Conservation (phyloP, 2,113 vertebrate species). For the Dromaius novaehollandiae region DNA sequence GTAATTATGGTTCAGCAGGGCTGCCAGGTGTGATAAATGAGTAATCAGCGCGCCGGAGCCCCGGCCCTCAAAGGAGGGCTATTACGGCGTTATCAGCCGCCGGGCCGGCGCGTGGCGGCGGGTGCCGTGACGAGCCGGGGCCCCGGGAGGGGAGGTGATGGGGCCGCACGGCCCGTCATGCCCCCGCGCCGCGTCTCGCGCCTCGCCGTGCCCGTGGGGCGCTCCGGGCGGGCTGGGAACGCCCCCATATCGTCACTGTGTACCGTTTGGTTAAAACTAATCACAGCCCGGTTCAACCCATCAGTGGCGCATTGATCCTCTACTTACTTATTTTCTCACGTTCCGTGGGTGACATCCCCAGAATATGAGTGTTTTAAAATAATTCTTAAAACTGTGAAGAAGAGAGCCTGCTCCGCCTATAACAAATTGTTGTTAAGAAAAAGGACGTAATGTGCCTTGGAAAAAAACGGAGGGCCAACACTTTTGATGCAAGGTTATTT, state of each 20-base stretch:
- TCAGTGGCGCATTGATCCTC: not conserved
- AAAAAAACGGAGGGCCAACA: not conserved
- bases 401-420: not conserved
- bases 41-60: constrained; percentile 97
- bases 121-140: not conserved
- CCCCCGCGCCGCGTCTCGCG: no score
- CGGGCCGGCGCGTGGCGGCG: constrained; percentile 79
- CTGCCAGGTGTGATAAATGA: constrained; percentile 99
- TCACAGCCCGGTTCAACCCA: constrained; percentile 37
- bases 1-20: constrained; percentile 99
- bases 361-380: not conserved
- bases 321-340: not conserved
- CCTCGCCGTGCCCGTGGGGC: no score
- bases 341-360: not conserved
- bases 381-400: not conserved
- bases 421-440: constrained; percentile 13
- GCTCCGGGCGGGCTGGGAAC: not conserved
- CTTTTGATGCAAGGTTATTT: constrained; percentile 75
- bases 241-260: not conserved
- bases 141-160: no score
- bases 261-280: not conserved
- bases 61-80: constrained; percentile 96
- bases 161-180: no score
- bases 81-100: constrained; percentile 99
- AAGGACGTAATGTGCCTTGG: constrained; percentile 19